Conservation (phyloP, 2,797 vertebrate species). For the Remorina albescens region DNA sequence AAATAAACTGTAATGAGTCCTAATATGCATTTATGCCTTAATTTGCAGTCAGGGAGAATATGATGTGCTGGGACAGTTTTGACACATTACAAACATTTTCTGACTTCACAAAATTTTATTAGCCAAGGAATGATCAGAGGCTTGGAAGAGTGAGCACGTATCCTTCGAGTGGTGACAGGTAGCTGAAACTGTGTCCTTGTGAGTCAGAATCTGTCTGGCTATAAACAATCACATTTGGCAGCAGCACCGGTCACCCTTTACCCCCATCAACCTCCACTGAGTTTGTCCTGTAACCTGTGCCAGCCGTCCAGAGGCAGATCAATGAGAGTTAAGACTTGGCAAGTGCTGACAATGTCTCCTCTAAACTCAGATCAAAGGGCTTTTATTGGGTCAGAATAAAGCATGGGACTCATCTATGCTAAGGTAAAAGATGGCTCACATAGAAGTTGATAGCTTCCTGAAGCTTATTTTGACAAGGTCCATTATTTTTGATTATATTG, state of each 20-base stretch:
- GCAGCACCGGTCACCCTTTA: conserved; percentile 51
- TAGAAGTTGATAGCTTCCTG: too few relatives aligned
- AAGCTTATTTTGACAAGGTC: conserved; percentile 12
- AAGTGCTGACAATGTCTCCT: conserved; percentile 65
- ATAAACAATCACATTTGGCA: conserved; percentile 77
- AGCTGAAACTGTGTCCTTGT: conserved; percentile 67
- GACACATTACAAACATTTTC: conserved; percentile 49
- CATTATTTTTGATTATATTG: too few relatives aligned
- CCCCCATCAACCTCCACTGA: conserved; percentile 67
- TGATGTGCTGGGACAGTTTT: conserved; percentile 39
- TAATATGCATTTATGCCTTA: conserved; percentile 30
- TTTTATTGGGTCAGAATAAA: conserved; percentile 63
- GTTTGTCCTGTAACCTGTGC: conserved; percentile 79
- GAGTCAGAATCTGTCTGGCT: conserved; percentile 54
- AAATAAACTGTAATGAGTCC: conserved; percentile 47
- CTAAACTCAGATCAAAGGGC: conserved; percentile 69
- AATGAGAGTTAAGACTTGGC: conserved; percentile 78
- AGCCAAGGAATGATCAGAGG: conserved; percentile 45
- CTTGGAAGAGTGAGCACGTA: conserved; percentile 23
- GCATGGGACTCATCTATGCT: conserved; percentile 39
- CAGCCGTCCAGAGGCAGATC: conserved; percentile 76
- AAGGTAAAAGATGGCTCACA: conserved; percentile 32
- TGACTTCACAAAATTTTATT: conserved; percentile 37
- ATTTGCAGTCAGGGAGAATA: conserved; percentile 26
- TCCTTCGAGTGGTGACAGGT: conserved; percentile 56